phyloP scores from a whole-genome alignment of 1,140 invertebrate genomes.

The Nasonia vitripennis region DNA sequence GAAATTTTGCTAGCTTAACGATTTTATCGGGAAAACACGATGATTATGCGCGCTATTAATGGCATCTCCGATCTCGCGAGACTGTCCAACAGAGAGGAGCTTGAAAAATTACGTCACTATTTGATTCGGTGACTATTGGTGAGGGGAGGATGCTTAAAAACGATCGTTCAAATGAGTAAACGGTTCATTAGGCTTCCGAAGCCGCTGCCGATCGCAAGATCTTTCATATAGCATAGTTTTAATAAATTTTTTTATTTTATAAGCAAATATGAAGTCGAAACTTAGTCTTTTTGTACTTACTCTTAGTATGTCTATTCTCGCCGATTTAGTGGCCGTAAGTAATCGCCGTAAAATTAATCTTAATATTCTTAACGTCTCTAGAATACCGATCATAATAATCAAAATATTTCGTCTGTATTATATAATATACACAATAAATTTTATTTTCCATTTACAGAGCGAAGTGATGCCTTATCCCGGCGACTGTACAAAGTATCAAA shows the following conservation, averaged over 20 bases:
- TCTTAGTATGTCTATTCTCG: neutral
- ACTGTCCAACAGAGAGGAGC: neutral
- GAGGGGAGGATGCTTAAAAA: conserved; percentile 22
- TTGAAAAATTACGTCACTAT: neutral
- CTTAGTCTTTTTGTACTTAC: neutral
- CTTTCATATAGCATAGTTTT: neutral
- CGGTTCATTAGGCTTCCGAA: conserved; percentile 7
- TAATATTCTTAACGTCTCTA: too few relatives aligned
- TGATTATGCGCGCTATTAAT: conserved; percentile 10
- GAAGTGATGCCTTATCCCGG: conserved; percentile 60
- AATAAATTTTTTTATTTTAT: neutral
- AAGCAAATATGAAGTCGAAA: neutral
- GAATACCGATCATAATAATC: neutral
- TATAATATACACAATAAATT: neutral
- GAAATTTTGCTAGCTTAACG: neutral
- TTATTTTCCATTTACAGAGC: conserved; percentile 49
- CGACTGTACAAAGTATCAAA: conserved; percentile 72
- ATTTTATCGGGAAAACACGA: conserved; percentile 34
- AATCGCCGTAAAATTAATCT: too few relatives aligned
- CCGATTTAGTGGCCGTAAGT: conserved; percentile 9
- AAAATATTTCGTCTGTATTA: neutral
- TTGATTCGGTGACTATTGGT: neutral
- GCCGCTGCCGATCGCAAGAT: conserved; percentile 7
- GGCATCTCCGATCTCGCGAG: conserved; percentile 29
- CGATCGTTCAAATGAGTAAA: neutral